Evolutionary conservation across 2,797 vertebrate genomes (phyloP), one percentile per base, ranked within the genome.

Genomic region (Spatula clypeata): DNA sequence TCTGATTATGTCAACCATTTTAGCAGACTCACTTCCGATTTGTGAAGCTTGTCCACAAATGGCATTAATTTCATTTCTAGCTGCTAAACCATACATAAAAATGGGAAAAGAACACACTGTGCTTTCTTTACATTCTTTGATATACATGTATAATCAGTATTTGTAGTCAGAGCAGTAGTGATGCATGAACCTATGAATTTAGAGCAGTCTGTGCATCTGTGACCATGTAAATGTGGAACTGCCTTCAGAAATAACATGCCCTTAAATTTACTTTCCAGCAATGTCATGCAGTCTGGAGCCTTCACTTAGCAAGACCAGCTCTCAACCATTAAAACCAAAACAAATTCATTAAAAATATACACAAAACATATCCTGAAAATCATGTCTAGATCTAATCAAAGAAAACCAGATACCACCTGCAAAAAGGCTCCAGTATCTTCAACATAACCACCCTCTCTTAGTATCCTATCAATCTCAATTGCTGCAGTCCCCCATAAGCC

Each of bases 301-400:
- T 76, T 60, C 38, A 10, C 17, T 27, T 1, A 70, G 38, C 16
- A 74, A 40, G 42, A 83, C 10, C 9, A 49, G 66, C 6, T 80
- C 19, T 40, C 9, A 27, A n/a, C 8, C 24, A 23, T 8, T 31
- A 55, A 40, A 26, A 65, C 11, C 4, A 1, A 9, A 65, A 15
- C 6, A 1, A 9, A 29, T 3, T 44, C 1, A 31, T 32, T 74
- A 19, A 38, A 69, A 55, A 24, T 2, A 49, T 8, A 0, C 3
- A 49, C 64, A 36, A 62, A 38, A 40, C 20, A 24, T 69, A 74
- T 75, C n/a, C 4, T 2, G 15, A 49, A 6, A 69, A 79, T 9
- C 11, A 13, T 9, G 18, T 16, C 66, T 32, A 62, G 40, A 40
- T 75, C 87, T 64, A 54, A 67, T 20, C 60, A 51, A 55, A 76